Conservation (phyloP, 2,888 invertebrate species). For the Hypercompe scribonia region DNA sequence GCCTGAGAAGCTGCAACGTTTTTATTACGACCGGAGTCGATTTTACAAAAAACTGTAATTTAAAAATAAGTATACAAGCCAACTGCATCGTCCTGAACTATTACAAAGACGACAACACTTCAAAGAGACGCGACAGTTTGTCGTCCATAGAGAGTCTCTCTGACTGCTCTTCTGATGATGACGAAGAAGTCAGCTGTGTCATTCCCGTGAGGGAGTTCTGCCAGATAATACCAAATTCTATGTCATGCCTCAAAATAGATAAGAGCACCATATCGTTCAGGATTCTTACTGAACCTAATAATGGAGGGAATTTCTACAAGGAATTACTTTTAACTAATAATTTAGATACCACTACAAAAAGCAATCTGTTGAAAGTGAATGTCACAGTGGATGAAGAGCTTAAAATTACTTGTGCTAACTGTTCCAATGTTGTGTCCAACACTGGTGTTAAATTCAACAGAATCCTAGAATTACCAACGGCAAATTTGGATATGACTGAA, state of each 20-base stretch:
- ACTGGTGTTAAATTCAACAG: slow-evolving; percentile 83
- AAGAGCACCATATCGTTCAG: slow-evolving; percentile 80
- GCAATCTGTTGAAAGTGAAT: slow-evolving; percentile 65
- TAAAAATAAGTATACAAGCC: slow-evolving; percentile 81
- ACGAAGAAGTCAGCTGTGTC: slow-evolving; percentile 65
- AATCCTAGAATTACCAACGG: slow-evolving; percentile 88
- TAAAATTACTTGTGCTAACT: slow-evolving; percentile 75
- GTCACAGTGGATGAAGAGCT: slow-evolving; percentile 64
- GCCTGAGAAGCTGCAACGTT: slow-evolving; percentile 87
- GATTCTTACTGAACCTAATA: slow-evolving; percentile 79
- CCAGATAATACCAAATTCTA: slow-evolving; percentile 81
- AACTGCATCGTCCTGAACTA: slow-evolving; percentile 79
- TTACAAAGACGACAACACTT: slow-evolving; percentile 64
- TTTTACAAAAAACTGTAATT: slow-evolving; percentile 76
- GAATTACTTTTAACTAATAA: slow-evolving; percentile 68
- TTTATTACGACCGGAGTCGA: slow-evolving; percentile 83
- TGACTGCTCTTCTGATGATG: slow-evolving; percentile 78
- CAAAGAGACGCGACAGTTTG: slow-evolving; percentile 72
- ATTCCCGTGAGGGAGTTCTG: slow-evolving; percentile 78
- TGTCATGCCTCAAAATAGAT: slow-evolving; percentile 83
- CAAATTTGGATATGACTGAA: slow-evolving; percentile 87
- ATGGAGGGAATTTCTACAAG: slow-evolving; percentile 80
- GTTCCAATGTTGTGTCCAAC: slow-evolving; percentile 80
- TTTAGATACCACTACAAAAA: slow-evolving; percentile 54
- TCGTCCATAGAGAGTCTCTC: slow-evolving; percentile 83